phyloP scores from a whole-genome alignment of 2,113 vertebrate species.

The Brienomyrus brachyistius region DNA sequence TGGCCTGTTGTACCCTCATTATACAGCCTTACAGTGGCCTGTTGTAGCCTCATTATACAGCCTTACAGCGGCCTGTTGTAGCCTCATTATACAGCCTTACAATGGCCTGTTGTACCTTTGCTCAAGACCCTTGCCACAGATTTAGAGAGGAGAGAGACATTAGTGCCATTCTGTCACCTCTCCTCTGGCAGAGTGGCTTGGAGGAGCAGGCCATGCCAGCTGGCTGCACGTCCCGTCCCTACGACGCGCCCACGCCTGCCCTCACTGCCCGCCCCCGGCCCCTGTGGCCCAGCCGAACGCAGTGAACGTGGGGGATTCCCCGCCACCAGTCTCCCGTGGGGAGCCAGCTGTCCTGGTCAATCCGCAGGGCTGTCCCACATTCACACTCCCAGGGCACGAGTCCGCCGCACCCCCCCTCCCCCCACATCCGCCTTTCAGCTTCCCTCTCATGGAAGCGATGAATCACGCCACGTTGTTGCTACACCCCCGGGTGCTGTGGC shows the following conservation, averaged over 20 bases:
- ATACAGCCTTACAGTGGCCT: background rate
- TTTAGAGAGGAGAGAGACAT: background rate
- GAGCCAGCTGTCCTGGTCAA: constrained; percentile 61
- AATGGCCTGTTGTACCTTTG: background rate
- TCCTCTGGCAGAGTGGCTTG: constrained; percentile 47
- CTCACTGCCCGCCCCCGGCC: constrained; percentile 36
- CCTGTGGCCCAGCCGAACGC: constrained; percentile 40
- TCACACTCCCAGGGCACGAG: constrained; percentile 43
- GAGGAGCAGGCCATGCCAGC: constrained; percentile 54
- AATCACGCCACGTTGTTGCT: background rate
- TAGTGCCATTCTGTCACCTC: constrained; percentile 47
- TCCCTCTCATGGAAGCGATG: background rate
- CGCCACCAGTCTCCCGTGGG: constrained; percentile 42
- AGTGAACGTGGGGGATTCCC: constrained; percentile 57
- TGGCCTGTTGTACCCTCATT: background rate
- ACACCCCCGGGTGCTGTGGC: constrained; percentile 29
- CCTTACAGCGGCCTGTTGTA: background rate
- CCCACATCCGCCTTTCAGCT: constrained; percentile 10
- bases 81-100: background rate
- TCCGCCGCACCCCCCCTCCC: constrained; percentile 36
- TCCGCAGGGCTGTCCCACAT: constrained; percentile 63
- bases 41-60: background rate
- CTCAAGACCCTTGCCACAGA: background rate
- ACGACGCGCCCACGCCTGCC: constrained; percentile 41
- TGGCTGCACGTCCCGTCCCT: constrained; percentile 53